Evolutionary conservation across 2,113 vertebrate species (phyloP).

Genomic region (Rhabdornis inornatus): DNA sequence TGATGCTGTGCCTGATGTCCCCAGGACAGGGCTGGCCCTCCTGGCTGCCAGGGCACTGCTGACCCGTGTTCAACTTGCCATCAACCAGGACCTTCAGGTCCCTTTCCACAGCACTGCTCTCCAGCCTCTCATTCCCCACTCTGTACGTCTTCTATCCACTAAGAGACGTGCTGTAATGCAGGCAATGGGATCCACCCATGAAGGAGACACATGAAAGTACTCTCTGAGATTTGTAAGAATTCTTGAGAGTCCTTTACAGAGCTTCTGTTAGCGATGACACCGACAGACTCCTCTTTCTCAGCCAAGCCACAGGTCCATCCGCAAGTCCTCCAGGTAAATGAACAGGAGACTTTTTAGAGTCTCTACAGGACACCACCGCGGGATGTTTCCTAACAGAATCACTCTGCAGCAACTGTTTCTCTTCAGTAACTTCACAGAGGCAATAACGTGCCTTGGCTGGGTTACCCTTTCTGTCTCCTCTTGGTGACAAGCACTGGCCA

Average conservation of each 20-base stretch:
- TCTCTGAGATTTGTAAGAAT: background rate
- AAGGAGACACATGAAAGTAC: background rate
- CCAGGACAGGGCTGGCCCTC: accelerated
- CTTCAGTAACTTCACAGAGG: background rate
- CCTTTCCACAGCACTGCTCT: background rate
- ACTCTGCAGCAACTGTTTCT: background rate
- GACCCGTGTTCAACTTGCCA: accelerated
- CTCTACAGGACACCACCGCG: background rate
- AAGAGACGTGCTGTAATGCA: accelerated
- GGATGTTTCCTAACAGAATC: background rate
- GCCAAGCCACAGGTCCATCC: background rate
- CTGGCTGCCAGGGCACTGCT: background rate
- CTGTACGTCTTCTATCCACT: background rate
- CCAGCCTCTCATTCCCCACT: background rate
- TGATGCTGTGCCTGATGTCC: accelerated
- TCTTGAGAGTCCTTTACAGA: background rate
- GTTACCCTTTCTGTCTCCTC: background rate
- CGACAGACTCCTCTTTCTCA: background rate
- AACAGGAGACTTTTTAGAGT: background rate
- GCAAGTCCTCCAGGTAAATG: background rate
- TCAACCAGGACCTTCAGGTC: accelerated
- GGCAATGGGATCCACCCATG: background rate
- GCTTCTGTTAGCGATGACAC: background rate
- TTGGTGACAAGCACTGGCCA: accelerated
- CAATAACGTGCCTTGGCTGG: background rate